Evolutionary conservation across 2,888 invertebrate species (phyloP), one percentile per base, ranked within the genome.

Genomic region (Sesia apiformis): DNA sequence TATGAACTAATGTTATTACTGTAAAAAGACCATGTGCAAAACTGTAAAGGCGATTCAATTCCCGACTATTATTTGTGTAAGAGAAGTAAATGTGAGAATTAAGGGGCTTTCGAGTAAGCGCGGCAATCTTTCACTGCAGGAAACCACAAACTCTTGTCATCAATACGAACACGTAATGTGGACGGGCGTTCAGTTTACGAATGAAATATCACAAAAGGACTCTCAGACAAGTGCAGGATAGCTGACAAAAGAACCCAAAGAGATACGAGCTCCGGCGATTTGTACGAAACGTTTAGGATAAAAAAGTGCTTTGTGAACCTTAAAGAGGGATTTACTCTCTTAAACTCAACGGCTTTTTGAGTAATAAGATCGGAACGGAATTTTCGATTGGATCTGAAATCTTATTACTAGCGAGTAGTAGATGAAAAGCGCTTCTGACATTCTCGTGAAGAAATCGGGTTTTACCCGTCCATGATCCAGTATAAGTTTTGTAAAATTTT

Each of bases 181-280:
- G 3, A 52, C 55, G 60, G 57, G 58, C 64, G 66, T 72, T 66
- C 70, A 69, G 70, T 46, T 46, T 46, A 64, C 66, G 63, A 64
- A 65, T 62, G 65, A 72, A 72, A 74, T 72, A 70, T 69, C 69
- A 68, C 72, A 75, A 72, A 75, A 67, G 62, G 62, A 8, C 57
- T 61, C 57, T 60, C 65, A 72, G 65, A 72, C 68, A 67, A 78
- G 69, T 67, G 62, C 58, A 63, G 69, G 63, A 66, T 63, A 74
- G 76, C 78, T 80, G 76, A 82, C 81, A 82, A 81, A 81, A 74
- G 78, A 72, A 65, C 60, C 63, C 60, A 23, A 64, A 68, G 64
- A 68, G 64, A 74, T 69, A 68, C 50, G 70, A 72, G 69, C 68
- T 69, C 64, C 63, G 66, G 60, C 72, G 71, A 81, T 78, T 80